phyloP scores from a whole-genome alignment of 2,113 vertebrate genomes.

The Amphiprion ocellaris region DNA sequence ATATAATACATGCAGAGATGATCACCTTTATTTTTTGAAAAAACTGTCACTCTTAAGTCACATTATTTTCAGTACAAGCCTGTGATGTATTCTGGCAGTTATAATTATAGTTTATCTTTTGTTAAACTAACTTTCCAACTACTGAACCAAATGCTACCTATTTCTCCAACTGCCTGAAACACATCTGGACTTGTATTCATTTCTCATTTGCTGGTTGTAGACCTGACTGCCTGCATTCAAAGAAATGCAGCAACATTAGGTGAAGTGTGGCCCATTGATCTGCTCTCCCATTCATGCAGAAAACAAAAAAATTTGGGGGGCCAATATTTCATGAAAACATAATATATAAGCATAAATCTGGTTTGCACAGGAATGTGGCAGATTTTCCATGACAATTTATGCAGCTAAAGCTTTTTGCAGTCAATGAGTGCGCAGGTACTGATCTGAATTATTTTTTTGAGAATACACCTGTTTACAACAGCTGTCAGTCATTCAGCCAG shows the following conservation, averaged over 20 bases:
- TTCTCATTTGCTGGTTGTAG: neutral
- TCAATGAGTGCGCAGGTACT: neutral
- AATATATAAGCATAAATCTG: too few relatives aligned
- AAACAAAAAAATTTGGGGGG: neutral
- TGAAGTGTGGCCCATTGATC: neutral
- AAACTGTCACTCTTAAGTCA: neutral
- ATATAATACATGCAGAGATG: conserved; percentile 1
- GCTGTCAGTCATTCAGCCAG: conserved; percentile 8
- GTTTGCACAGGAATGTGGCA: neutral
- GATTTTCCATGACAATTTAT: neutral
- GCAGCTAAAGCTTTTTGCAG: neutral
- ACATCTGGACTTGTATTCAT: neutral
- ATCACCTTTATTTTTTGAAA: neutral
- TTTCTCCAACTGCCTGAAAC: neutral
- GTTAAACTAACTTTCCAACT: neutral
- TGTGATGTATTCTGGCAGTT: neutral
- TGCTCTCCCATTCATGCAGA: neutral
- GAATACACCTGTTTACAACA: conserved; percentile 3
- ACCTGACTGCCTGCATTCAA: neutral
- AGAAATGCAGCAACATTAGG: neutral
- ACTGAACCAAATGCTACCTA: neutral
- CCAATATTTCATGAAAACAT: neutral
- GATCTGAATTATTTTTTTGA: conserved; percentile 3
- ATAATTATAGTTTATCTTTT: neutral
- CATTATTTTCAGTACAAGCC: neutral